Base-by-base conservation (phyloP, 2,113 vertebrate genomes). In the Neodon shergylaensis region DNA sequence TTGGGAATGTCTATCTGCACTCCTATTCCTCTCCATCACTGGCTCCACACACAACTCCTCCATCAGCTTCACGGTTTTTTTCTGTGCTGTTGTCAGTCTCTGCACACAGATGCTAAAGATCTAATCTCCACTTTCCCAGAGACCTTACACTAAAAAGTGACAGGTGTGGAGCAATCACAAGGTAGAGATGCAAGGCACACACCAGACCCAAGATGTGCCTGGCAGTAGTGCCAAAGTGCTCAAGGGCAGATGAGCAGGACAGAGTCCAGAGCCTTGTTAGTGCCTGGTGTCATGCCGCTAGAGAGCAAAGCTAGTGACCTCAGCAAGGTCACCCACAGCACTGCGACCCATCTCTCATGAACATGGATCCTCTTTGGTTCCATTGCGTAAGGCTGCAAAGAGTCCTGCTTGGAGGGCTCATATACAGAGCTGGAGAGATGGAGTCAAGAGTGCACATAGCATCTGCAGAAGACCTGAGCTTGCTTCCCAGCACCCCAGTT, bases 91-190 rank as follows among this genome's bases (percentile, higher is more conserved):
- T 33, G 22, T n/a, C 68, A 42, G 49, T 52, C 68, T 54, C 3
- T 39, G 33, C 2, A 49, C 22, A 86, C 17, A 52, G 19, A 66
- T 9, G 6, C 21, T 65, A 70, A 86, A 13, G 19, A n/a, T 70
- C 17, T 7, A 49, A 47, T 33, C 31, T 49, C 61, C 26, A 12
- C 12, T 21, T 5, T 58, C 44, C 36, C 14, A 31, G 7, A 2
- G 0, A 33, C 22, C 36, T 44, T 49, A 66, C 47, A 24, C 63
- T 17, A 36, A 16, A 7, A 0, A 0, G 5, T 19, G 7, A 14
- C 21, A 12, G 49, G 9, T 7, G 2, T 17, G 1, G 6, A 5
- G 9, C 0, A 39, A 0, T 17, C 5, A 4, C 14, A 0, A 5
- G 42, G 33, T 0, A 4, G 65, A 8, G 8, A 9, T 2, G 0